Evolutionary conservation across 2,113 vertebrate genomes (phyloP), one percentile per base, ranked within the genome.

Genomic region (Oxyura jamaicensis): DNA sequence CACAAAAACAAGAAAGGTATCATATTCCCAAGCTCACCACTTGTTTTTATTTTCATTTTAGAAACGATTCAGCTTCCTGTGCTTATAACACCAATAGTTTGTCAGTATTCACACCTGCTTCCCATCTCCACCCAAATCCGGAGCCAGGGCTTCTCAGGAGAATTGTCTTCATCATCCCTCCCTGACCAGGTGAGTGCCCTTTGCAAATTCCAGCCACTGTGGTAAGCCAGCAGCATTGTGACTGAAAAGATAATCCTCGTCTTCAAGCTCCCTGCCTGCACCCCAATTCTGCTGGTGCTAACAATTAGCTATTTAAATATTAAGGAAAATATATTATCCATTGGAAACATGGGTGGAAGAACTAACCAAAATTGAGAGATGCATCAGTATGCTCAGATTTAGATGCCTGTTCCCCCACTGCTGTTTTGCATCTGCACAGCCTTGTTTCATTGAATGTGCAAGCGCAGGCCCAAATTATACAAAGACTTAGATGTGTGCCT

Each of bases 91-190:
- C 29, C 26, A 8, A 22, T 5, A 29, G 22, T 59, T 92, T 85
- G 56, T 80, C 72, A 56, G 78, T 3, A 10, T 87, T 75, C 44
- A 44, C 60, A 22, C 13, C 69, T 53, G 60, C 60, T 83, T 77
- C 79, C 41, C 52, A 28, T 66, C 86, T 63, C 60, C 71, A 77
- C 71, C 78, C 75, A 10, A 48, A 42, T 59, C 55, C 46, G 59
- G 84, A 91, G 93, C 75, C 81, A 68, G 71, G 84, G 81, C 62
- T 95, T 71, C 84, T 75, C 74, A 60, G 74, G 84, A 87, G 91
- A 62, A 69, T 73, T 48, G 41, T 92, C 44, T 50, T 89, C 83
- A 39, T 90, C 91, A 83, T 90, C 66, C 62, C 42, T 78, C 91
- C 96, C 95, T 88, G 77, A 85, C 74, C 46, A 80, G 82, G 76